Conservation (phyloP, 2,888 invertebrate genomes). For the Parascotia fuliginaria region DNA sequence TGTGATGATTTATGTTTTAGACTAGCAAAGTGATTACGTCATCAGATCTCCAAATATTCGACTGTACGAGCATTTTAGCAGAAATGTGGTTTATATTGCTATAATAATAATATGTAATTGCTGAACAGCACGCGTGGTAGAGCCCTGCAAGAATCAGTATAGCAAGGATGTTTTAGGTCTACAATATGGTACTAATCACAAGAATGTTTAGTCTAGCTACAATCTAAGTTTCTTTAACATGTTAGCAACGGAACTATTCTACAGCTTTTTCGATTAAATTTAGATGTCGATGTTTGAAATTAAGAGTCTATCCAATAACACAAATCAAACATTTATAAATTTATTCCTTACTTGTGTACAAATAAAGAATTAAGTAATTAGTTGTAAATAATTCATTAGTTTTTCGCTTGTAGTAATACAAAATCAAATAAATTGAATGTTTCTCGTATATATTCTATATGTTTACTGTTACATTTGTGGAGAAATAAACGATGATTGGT, state of each 20-base stretch:
- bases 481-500: conserved; percentile 56
- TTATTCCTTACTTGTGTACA: conserved; percentile 24
- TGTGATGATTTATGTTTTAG: background rate
- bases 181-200: too few relatives aligned
- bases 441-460: conserved; percentile 39
- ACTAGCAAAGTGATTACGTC: too few relatives aligned
- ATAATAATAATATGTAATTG: too few relatives aligned
- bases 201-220: too few relatives aligned
- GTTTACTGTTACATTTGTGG: conserved; percentile 45
- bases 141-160: too few relatives aligned
- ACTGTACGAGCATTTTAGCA: too few relatives aligned
- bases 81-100: too few relatives aligned
- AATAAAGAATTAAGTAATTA: conserved; percentile 11
- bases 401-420: conserved; percentile 26
- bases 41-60: too few relatives aligned
- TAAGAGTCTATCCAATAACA: conserved; percentile 46
- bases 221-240: background rate
- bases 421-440: conserved; percentile 23
- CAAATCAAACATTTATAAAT: conserved; percentile 33
- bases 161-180: too few relatives aligned
- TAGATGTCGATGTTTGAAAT: conserved; percentile 53
- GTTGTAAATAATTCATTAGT: conserved; percentile 31
- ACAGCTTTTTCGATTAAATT: conserved; percentile 8
- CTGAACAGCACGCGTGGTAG: too few relatives aligned
- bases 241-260: conserved; percentile 16